Evolutionary conservation across 2,888 invertebrate species (phyloP).

Genomic region (Drosophila picticornis): DNA sequence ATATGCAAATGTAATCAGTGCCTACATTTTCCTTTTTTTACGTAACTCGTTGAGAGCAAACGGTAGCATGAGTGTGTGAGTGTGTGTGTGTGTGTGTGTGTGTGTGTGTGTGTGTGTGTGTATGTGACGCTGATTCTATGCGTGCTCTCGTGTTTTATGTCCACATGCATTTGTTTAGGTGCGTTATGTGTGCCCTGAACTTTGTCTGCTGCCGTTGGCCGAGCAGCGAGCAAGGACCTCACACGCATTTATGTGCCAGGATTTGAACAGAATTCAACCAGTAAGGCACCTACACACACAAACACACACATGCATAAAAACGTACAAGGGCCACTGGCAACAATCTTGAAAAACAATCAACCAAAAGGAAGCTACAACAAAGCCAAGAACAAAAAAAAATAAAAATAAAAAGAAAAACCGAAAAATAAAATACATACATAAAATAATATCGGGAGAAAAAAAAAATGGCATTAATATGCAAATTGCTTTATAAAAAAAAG

Average conservation of each 20-base stretch:
- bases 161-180: slow-evolving; percentile 75
- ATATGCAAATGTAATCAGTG: slow-evolving; percentile 81
- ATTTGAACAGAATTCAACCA: slow-evolving; percentile 18
- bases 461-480: slow-evolving; percentile 50
- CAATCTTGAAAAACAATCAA: slow-evolving; percentile 30
- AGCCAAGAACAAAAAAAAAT: slow-evolving; percentile 7
- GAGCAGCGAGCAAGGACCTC: slow-evolving; percentile 23
- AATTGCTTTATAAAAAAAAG: slow-evolving; percentile 64
- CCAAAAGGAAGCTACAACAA: slow-evolving; percentile 9
- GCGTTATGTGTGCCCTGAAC: slow-evolving; percentile 67
- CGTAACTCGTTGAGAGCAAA: slow-evolving; percentile 36
- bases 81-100: slow-evolving; percentile 6
- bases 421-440: neutral
- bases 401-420: neutral
- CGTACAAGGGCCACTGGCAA: slow-evolving; percentile 43
- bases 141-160: slow-evolving; percentile 62
- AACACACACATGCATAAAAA: slow-evolving; percentile 26
- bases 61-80: neutral
- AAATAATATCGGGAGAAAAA: slow-evolving; percentile 11
- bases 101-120: slow-evolving; percentile 13
- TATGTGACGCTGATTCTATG: slow-evolving; percentile 28
- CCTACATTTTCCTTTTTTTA: slow-evolving; percentile 55
- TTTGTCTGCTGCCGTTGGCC: slow-evolving; percentile 57
- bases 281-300: slow-evolving; percentile 13
- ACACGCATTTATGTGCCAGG: slow-evolving; percentile 44